Percentiles rank a stretch among this genome's conserved stretches.
Evolutionary conservation across 2,888 invertebrate genomes (phyloP).

Genomic region (Lumbricus terrestris): DNA sequence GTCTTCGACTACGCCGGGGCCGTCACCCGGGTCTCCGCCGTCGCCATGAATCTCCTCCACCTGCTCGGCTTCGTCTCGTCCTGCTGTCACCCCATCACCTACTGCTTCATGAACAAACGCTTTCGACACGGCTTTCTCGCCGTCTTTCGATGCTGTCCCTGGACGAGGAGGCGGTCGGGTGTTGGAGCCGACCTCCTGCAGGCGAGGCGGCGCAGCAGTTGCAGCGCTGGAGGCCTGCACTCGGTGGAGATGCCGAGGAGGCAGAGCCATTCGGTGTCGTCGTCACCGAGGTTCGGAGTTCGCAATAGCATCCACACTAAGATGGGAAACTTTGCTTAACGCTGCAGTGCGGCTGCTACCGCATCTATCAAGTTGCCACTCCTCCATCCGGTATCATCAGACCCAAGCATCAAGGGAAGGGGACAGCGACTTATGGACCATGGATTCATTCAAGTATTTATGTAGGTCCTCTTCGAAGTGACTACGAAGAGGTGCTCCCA

Average conservation of each 20-base stretch:
- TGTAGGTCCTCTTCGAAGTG: too few relatives aligned
- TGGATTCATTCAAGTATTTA: too few relatives aligned
- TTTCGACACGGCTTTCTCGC: constrained; percentile 79
- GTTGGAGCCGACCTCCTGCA: neutral
- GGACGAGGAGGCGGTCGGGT: neutral
- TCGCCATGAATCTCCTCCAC: constrained; percentile 69
- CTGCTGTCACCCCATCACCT: constrained; percentile 86
- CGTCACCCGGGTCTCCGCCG: constrained; percentile 40
- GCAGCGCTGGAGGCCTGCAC: neutral
- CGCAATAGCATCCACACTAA: neutral
- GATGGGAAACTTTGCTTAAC: neutral
- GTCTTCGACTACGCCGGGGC: constrained; percentile 72
- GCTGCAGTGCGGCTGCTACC: neutral
- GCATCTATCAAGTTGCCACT: too few relatives aligned
- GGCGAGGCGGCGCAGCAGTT: neutral
- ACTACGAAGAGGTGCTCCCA: too few relatives aligned
- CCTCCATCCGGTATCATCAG: neutral
- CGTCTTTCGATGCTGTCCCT: constrained; percentile 70
- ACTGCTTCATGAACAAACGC: constrained; percentile 87
- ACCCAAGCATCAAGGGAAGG: neutral
- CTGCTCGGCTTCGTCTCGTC: constrained; percentile 78
- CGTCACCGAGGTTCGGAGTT: neutral
- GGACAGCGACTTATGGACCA: too few relatives aligned
- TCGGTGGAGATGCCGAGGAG: neutral
- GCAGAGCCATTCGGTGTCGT: neutral